A percentile compares a stretch with the other conserved stretches of the same genome.
Conservation (phyloP, 1,140 invertebrate species). For the Brachionus asplanchnoidis region DNA sequence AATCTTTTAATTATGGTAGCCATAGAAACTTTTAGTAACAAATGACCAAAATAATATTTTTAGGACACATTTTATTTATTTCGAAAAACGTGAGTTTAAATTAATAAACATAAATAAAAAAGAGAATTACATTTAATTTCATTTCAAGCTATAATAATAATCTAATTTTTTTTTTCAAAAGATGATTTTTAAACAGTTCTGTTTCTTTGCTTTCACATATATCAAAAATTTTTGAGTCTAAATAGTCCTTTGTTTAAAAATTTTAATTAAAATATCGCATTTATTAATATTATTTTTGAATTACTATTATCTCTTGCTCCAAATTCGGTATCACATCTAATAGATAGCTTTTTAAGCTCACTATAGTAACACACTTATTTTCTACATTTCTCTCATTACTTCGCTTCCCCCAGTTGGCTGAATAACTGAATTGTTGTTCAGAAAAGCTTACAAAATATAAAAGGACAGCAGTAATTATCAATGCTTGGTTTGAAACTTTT, state of each 20-base stretch:
- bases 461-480: background rate
- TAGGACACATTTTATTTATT: background rate
- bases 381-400: background rate
- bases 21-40: background rate
- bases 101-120: background rate
- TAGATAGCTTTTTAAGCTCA: background rate
- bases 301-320: background rate
- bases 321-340: background rate
- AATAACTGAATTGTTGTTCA: slow-evolving; percentile 27
- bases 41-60: background rate
- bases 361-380: background rate
- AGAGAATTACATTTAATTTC: background rate
- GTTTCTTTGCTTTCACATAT: background rate
- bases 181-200: background rate
- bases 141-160: background rate
- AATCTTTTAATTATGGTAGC: background rate
- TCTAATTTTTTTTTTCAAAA: background rate
- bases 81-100: background rate
- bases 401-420: slow-evolving; percentile 26
- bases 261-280: background rate
- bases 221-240: background rate
- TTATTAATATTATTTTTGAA: background rate
- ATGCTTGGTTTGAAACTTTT: background rate
- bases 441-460: background rate
- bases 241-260: background rate